phyloP scores from a whole-genome alignment of 2,888 invertebrate genomes.

The Gerris lacustris region DNA sequence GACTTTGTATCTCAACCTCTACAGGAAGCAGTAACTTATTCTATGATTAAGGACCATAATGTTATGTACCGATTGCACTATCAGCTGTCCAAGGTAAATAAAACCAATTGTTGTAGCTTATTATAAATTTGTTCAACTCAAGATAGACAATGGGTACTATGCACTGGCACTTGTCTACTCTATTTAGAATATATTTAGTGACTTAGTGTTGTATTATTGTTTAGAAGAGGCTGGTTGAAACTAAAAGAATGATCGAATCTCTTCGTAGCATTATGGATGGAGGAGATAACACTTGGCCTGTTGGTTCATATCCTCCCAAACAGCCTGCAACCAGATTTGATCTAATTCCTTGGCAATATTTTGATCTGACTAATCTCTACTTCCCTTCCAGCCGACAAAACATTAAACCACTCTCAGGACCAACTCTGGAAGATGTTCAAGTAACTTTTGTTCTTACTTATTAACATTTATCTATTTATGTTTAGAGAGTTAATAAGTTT shows the following conservation, averaged over 20 bases:
- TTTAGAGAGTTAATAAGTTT: not conserved
- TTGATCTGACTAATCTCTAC: slow-evolving; percentile 72
- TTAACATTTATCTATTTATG: slow-evolving; percentile 8
- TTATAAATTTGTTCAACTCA: no score
- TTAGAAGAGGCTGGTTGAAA: slow-evolving; percentile 17
- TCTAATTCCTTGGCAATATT: slow-evolving; percentile 72
- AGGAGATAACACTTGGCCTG: slow-evolving; percentile 50
- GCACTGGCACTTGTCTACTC: no score
- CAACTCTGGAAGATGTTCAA: slow-evolving; percentile 56
- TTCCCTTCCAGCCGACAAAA: slow-evolving; percentile 68
- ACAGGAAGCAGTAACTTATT: slow-evolving; percentile 49
- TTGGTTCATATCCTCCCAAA: slow-evolving; percentile 54
- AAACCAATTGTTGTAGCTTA: no score
- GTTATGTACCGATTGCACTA: slow-evolving; percentile 59
- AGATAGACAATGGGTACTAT: no score
- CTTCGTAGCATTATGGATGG: slow-evolving; percentile 17
- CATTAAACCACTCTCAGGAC: slow-evolving; percentile 49
- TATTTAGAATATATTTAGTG: no score
- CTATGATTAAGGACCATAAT: slow-evolving; percentile 49
- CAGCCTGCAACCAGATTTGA: slow-evolving; percentile 65
- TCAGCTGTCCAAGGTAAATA: slow-evolving; percentile 52
- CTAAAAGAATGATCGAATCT: slow-evolving; percentile 15
- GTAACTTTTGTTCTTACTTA: slow-evolving; percentile 34
- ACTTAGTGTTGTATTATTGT: no score
- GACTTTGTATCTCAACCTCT: slow-evolving; percentile 35